phyloP scores from a whole-genome alignment of 2,888 invertebrate genomes.

The Cistogaster globosa region DNA sequence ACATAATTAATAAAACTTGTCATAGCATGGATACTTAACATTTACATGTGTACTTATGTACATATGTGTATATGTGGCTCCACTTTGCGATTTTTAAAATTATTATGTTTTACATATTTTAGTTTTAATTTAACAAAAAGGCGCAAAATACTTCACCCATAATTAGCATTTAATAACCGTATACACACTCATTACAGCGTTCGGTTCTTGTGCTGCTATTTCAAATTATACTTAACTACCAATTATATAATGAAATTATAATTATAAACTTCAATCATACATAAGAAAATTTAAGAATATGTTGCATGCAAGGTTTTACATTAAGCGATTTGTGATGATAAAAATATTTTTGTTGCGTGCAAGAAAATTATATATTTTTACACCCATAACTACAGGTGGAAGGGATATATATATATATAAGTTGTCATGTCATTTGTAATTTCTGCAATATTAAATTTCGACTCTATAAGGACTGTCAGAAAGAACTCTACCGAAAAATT shows the following conservation, averaged over 20 bases:
- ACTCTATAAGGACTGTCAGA: too few relatives aligned
- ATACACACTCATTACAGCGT: slow-evolving; percentile 14
- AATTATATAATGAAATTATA: slow-evolving; percentile 10
- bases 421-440: too few relatives aligned
- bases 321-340: slow-evolving; percentile 10
- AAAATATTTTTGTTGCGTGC: slow-evolving; percentile 29
- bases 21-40: too few relatives aligned
- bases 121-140: slow-evolving; percentile 25
- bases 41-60: too few relatives aligned
- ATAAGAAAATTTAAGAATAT: not conserved
- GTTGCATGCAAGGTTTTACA: not conserved
- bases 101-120: not conserved
- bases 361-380: not conserved
- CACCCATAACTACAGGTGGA: too few relatives aligned
- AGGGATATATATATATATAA: too few relatives aligned
- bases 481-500: too few relatives aligned
- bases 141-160: slow-evolving; percentile 37
- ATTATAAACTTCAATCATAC: slow-evolving; percentile 22
- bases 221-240: not conserved
- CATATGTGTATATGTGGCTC: too few relatives aligned
- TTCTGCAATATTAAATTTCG: too few relatives aligned
- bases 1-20: too few relatives aligned
- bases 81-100: not conserved
- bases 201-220: not conserved
- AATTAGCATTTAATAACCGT: slow-evolving; percentile 15